A percentile compares a stretch with the other conserved stretches of the same genome.
Evolutionary conservation across 2,888 invertebrate genomes (phyloP).

Genomic region (Desoria tigrina): DNA sequence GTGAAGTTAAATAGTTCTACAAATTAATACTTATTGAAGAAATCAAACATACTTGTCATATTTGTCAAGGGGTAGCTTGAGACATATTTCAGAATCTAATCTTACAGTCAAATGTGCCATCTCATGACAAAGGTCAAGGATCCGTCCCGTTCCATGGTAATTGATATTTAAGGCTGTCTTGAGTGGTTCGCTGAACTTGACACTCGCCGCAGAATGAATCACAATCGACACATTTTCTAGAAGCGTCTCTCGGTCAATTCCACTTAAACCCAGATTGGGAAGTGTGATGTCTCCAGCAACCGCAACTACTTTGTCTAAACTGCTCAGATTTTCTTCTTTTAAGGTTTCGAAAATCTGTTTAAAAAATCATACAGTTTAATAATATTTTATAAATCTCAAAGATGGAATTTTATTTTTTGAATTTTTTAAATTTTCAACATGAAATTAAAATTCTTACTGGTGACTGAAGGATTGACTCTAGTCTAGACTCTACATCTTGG

Average conservation of each 20-base stretch:
- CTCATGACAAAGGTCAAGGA: background rate
- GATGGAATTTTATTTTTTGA: background rate
- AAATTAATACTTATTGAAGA: too few relatives aligned
- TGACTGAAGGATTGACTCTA: too few relatives aligned
- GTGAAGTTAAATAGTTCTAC: too few relatives aligned
- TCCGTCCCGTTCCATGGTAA: conserved; percentile 4
- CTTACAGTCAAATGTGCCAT: background rate
- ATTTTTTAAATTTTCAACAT: background rate
- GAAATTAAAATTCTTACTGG: background rate
- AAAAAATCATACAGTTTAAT: background rate
- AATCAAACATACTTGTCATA: too few relatives aligned
- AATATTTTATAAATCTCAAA: background rate
- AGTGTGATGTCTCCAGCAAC: conserved; percentile 13
- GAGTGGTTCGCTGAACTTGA: conserved; percentile 11
- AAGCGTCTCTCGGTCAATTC: background rate
- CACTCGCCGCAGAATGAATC: conserved; percentile 10
- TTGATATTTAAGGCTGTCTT: conserved; percentile 8
- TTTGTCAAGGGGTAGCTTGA: too few relatives aligned
- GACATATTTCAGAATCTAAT: too few relatives aligned
- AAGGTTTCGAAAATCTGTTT: conserved; percentile 9
- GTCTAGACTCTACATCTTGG: too few relatives aligned
- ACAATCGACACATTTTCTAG: conserved; percentile 8
- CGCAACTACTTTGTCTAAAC: background rate
- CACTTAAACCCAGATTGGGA: background rate
- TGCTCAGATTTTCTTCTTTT: background rate